Conservation (phyloP, 2,888 invertebrate genomes). For the Leptinotarsa peninsularis region DNA sequence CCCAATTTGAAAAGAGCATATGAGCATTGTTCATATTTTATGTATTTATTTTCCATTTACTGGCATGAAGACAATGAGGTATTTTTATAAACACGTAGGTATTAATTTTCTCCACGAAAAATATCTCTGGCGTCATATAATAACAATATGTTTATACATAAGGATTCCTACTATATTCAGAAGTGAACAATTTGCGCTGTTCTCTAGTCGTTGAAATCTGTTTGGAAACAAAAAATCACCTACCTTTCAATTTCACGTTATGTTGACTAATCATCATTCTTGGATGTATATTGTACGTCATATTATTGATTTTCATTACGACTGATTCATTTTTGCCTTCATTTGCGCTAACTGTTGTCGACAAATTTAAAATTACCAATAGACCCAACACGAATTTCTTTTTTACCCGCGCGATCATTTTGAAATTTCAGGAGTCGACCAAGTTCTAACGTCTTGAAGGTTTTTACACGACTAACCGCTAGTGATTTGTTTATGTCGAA, state of each 20-base stretch:
- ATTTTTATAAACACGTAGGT: too few relatives aligned
- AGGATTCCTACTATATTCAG: too few relatives aligned
- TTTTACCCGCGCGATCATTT: slow-evolving; percentile 17
- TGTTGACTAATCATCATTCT: slow-evolving; percentile 25
- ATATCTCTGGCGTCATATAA: too few relatives aligned
- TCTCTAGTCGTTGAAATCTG: background rate
- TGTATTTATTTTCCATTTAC: too few relatives aligned
- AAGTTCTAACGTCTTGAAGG: slow-evolving; percentile 19
- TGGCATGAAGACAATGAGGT: too few relatives aligned
- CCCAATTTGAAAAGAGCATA: too few relatives aligned
- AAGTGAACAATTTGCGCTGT: too few relatives aligned
- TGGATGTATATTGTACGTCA: background rate
- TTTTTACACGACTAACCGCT: slow-evolving; percentile 13
- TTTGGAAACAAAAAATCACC: background rate
- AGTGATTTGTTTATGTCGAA: background rate
- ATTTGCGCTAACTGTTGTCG: background rate
- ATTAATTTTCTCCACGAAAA: too few relatives aligned
- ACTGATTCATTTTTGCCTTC: slow-evolving; percentile 20
- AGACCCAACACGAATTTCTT: slow-evolving; percentile 21
- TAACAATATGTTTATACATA: too few relatives aligned
- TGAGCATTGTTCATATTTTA: too few relatives aligned
- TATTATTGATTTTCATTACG: slow-evolving; percentile 23
- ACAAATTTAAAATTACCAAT: slow-evolving; percentile 28
- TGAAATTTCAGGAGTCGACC: slow-evolving; percentile 1
- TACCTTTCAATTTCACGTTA: slow-evolving; percentile 23